These are phyloP conservation scores for Leptinotarsa texana DNA, from an alignment of 1,140 invertebrate species.

Conservation along the genomic window DNA sequence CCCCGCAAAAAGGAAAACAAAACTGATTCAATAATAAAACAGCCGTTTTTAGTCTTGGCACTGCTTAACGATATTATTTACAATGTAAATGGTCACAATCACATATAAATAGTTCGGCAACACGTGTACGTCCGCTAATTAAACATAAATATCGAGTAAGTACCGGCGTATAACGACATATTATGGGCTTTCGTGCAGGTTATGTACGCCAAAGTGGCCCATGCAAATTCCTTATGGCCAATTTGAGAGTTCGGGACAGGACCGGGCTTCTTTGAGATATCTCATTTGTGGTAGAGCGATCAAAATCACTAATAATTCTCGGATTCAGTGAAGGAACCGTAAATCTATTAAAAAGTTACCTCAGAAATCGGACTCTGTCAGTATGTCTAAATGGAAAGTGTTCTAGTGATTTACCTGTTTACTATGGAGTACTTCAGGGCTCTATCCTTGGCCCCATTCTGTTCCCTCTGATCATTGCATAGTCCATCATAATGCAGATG, in stretches of 20 bases:
- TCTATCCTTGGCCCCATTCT: no score
- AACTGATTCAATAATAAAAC: not conserved
- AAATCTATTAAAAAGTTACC: no score
- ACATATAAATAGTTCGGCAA: constrained; percentile 43
- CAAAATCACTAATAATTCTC: no score
- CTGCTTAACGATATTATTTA: constrained; percentile 33
- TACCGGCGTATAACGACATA: constrained; percentile 30
- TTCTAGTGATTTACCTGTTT: no score
- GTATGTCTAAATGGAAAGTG: no score
- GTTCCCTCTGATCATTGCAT: no score
- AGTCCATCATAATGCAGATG: no score
- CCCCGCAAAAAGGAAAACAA: constrained; percentile 9
- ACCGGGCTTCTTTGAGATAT: not conserved
- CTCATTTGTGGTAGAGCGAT: not conserved
- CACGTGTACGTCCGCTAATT: constrained; percentile 42
- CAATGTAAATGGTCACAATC: constrained; percentile 40
- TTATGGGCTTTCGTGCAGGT: constrained; percentile 30
- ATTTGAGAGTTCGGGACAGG: constrained; percentile 18
- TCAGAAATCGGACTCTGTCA: no score
- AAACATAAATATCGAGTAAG: constrained; percentile 42
- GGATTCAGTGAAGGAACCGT: no score
- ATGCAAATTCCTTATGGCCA: constrained; percentile 29
- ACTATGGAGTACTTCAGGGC: no score
- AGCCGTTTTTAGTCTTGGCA: constrained; percentile 5
- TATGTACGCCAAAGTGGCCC: constrained; percentile 27